These are phyloP conservation scores for Cyprinodon variegatus DNA, from an alignment of 2,113 vertebrate species.

Conservation along the genomic window DNA sequence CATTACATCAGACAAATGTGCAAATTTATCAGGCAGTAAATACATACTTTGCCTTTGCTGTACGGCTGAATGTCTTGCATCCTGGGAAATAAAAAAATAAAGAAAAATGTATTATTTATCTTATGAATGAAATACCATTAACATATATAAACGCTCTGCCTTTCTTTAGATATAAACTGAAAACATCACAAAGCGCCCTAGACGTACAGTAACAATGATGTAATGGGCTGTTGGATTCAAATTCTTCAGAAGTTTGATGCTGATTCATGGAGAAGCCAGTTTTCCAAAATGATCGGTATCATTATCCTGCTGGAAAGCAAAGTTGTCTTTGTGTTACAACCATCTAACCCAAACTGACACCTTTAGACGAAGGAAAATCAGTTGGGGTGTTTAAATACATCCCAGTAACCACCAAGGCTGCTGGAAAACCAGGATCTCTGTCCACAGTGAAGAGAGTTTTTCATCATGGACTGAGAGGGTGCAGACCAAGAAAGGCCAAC, in stretches of 20 bases:
- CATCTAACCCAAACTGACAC: not conserved
- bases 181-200: not conserved
- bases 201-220: not conserved
- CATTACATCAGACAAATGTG: not conserved
- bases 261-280: not conserved
- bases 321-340: not conserved
- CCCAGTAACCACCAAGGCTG: not conserved
- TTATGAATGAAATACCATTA: not conserved
- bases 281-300: not conserved
- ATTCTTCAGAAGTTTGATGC: not conserved
- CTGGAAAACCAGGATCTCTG: not conserved
- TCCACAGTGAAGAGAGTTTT: no score
- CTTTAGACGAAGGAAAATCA: not conserved
- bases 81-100: constrained; percentile 78
- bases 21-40: not conserved
- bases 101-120: not conserved
- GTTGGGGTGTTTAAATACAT: not conserved
- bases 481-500: no score
- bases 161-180: not conserved
- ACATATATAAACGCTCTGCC: not conserved
- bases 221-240: not conserved
- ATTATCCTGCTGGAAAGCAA: no score
- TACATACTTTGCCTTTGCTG: constrained; percentile 89
- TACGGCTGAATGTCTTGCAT: constrained; percentile 81
- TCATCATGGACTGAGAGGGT: no score